A percentile compares a stretch with the other conserved stretches of the same genome.
phyloP scores from a whole-genome alignment of 2,113 vertebrate species.

The Hemichromis elongatus region DNA sequence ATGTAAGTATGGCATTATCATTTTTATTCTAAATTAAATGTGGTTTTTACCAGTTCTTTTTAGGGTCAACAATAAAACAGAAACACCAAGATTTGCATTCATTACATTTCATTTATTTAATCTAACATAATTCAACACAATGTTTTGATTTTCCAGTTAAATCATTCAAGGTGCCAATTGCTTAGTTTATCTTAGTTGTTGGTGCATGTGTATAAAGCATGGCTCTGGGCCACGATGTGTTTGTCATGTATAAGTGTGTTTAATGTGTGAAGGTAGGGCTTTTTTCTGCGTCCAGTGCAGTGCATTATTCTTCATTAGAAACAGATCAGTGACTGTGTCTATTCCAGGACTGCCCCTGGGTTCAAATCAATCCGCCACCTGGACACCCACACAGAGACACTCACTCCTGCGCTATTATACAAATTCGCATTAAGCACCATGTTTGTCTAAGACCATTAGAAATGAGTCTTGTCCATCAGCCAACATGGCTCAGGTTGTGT shows the following conservation, averaged over 20 bases:
- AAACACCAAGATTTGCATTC: background rate
- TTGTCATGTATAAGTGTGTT: background rate
- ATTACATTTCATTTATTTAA: background rate
- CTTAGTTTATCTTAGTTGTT: background rate
- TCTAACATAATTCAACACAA: background rate
- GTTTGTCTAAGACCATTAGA: conserved; percentile 23
- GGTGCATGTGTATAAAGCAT: background rate
- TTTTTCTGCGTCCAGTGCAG: conserved; percentile 48
- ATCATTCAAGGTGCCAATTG: background rate
- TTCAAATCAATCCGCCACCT: conserved; percentile 56
- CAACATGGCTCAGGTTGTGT: background rate
- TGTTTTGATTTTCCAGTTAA: background rate
- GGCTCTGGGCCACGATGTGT: background rate
- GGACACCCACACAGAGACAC: conserved; percentile 1
- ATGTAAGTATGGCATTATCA: background rate
- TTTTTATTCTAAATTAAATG: background rate
- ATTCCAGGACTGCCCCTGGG: conserved; percentile 58
- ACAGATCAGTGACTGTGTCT: conserved; percentile 68
- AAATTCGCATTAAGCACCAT: background rate
- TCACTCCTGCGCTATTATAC: background rate
- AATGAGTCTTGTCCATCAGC: conserved; percentile 19
- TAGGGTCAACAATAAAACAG: background rate
- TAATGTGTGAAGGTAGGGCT: background rate
- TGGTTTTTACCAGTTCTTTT: background rate
- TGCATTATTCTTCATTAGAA: conserved; percentile 72